phyloP scores from a whole-genome alignment of 2,888 invertebrate genomes.

The Hemithea aestivaria region DNA sequence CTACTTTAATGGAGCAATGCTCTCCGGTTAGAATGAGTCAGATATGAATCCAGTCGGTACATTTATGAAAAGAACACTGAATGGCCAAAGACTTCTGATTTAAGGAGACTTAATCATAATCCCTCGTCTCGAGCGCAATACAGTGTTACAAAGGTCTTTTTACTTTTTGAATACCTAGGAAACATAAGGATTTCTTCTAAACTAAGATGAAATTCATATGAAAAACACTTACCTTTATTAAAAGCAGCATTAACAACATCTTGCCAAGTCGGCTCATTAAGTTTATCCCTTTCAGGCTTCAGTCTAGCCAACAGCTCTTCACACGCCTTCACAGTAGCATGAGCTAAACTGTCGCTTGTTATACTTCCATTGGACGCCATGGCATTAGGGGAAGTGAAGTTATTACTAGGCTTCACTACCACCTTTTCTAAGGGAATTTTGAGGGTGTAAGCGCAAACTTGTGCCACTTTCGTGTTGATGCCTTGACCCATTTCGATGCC shows the following conservation, averaged over 20 bases:
- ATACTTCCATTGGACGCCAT: conserved; percentile 79
- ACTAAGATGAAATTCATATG: too few species aligned
- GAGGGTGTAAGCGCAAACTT: conserved; percentile 81
- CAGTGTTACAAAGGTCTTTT: too few species aligned
- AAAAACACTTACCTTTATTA: conserved; percentile 3
- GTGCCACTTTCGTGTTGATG: conserved; percentile 82
- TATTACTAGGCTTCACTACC: conserved; percentile 81
- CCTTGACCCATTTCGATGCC: conserved; percentile 86
- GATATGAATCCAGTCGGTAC: too few species aligned
- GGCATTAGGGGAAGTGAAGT: conserved; percentile 43
- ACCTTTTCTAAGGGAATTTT: conserved; percentile 81
- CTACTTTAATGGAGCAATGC: too few species aligned
- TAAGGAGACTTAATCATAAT: too few species aligned
- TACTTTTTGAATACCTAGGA: too few species aligned
- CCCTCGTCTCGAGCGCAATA: too few species aligned
- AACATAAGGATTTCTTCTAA: too few species aligned
- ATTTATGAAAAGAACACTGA: too few species aligned
- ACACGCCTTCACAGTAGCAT: conserved; percentile 76
- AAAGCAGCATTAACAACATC: conserved; percentile 68
- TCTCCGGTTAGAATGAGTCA: too few species aligned
- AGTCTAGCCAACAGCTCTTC: conserved; percentile 62
- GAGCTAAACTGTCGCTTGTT: conserved; percentile 83
- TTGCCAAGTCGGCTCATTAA: conserved; percentile 66
- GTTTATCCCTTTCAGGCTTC: conserved; percentile 51
- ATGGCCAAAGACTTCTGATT: too few species aligned